Conservation (phyloP, 1,140 invertebrate species). For the Bicyclus anynana region DNA sequence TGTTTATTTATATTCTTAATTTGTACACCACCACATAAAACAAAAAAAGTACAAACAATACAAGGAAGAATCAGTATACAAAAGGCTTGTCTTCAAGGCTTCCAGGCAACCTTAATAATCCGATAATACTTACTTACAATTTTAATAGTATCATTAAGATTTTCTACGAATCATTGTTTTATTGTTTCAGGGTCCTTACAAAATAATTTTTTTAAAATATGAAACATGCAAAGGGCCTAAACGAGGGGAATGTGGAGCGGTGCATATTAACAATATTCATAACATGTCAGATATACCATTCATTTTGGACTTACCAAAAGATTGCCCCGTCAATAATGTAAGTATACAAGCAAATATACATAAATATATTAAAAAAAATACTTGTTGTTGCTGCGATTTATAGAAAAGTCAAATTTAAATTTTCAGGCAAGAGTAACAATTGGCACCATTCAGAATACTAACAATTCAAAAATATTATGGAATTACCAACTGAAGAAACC, state of each 20-base stretch:
- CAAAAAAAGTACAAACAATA: too few relatives aligned
- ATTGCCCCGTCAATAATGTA: slow-evolving; percentile 49
- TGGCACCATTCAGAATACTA: slow-evolving; percentile 37
- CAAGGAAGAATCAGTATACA: too few relatives aligned
- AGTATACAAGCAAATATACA: background rate
- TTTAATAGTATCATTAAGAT: too few relatives aligned
- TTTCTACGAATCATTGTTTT: background rate
- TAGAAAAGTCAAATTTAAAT: background rate
- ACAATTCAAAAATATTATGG: slow-evolving; percentile 44
- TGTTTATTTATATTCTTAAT: too few relatives aligned
- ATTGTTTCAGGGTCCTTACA: slow-evolving; percentile 50
- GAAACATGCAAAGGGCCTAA: slow-evolving; percentile 58
- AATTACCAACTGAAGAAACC: slow-evolving; percentile 53
- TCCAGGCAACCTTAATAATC: too few relatives aligned
- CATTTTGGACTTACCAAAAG: slow-evolving; percentile 40
- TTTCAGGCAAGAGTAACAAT: slow-evolving; percentile 51
- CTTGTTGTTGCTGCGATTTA: background rate
- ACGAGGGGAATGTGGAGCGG: slow-evolving; percentile 38
- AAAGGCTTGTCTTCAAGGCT: too few relatives aligned
- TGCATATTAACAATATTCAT: slow-evolving; percentile 35
- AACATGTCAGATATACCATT: slow-evolving; percentile 51
- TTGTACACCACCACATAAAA: too few relatives aligned
- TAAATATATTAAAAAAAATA: too few relatives aligned
- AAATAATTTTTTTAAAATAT: slow-evolving; percentile 35
- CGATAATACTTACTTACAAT: too few relatives aligned